Evolutionary conservation across 2,113 vertebrate genomes (phyloP).

Genomic region (Dasypus novemcinctus): DNA sequence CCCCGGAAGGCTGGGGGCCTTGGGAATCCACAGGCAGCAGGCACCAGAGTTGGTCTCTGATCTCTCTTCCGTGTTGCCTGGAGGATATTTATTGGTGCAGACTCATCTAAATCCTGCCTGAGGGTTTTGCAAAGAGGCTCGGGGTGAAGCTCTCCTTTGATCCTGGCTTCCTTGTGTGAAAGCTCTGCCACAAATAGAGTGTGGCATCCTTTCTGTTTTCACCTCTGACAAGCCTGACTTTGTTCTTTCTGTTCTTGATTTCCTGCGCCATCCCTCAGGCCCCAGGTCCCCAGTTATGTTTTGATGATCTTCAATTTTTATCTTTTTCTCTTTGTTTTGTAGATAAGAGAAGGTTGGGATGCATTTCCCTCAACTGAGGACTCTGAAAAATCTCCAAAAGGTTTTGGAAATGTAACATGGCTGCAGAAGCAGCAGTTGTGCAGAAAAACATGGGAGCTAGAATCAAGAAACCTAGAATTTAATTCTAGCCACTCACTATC

Average conservation of each 20-base stretch:
- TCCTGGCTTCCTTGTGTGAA: not conserved
- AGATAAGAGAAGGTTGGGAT: not conserved
- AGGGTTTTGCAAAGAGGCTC: conserved; percentile 7
- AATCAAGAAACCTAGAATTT: not conserved
- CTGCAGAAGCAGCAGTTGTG: not conserved
- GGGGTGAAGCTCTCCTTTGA: not conserved
- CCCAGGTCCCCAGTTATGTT: not conserved
- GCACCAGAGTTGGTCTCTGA: not conserved
- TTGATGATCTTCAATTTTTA: not conserved
- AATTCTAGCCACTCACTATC: not conserved
- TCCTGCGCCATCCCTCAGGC: not conserved
- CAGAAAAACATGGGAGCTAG: not conserved
- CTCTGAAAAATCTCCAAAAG: not conserved
- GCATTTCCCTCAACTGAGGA: not conserved
- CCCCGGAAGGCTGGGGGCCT: not conserved
- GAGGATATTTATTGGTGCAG: not conserved
- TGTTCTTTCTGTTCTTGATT: not conserved
- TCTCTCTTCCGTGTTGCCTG: not conserved
- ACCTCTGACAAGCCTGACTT: not conserved
- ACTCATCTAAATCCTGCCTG: conserved; percentile 7
- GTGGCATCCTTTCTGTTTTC: not conserved
- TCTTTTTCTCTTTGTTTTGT: not conserved
- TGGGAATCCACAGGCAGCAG: not conserved
- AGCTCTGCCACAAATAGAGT: not conserved
- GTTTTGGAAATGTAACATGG: not conserved